Conservation (phyloP, 2,797 vertebrate species). For the Trichosurus vulpecula region DNA sequence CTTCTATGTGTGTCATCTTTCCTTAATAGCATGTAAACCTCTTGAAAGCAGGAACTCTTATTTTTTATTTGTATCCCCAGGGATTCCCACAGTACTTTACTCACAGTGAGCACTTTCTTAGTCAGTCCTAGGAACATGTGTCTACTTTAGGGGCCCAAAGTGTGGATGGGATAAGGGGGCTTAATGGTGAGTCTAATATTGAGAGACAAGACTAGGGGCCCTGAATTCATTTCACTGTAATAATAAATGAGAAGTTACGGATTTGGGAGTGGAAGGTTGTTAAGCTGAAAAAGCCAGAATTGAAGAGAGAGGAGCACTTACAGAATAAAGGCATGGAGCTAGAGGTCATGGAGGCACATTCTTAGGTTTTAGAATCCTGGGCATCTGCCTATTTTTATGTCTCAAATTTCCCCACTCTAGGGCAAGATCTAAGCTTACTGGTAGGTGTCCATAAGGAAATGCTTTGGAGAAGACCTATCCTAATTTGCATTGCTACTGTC, state of each 20-base stretch:
- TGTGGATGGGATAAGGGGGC: too few relatives aligned
- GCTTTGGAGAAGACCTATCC: slow-evolving; percentile 37
- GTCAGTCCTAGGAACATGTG: too few relatives aligned
- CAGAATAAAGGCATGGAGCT: slow-evolving; percentile 29
- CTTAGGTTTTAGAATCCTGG: neutral
- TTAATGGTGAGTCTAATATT: too few relatives aligned
- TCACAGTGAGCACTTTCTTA: too few relatives aligned
- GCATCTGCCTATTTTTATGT: neutral
- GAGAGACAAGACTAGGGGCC: too few relatives aligned
- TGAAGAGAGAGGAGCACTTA: slow-evolving; percentile 31
- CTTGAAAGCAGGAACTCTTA: too few relatives aligned
- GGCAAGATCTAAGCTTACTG: neutral
- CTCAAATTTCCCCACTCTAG: neutral
- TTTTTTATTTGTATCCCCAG: too few relatives aligned
- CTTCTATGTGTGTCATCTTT: too few relatives aligned
- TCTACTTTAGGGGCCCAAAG: too few relatives aligned
- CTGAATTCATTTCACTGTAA: neutral
- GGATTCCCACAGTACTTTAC: too few relatives aligned
- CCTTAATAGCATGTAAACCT: too few relatives aligned
- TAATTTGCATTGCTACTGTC: neutral
- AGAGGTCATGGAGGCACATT: neutral
- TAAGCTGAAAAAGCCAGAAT: slow-evolving; percentile 36
- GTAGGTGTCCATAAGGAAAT: neutral
- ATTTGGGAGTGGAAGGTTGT: slow-evolving; percentile 10
- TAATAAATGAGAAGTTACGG: slow-evolving; percentile 43